These are phyloP conservation scores for Brachypterus glaber DNA, from an alignment of 2,888 invertebrate species.

Conservation along the genomic window DNA sequence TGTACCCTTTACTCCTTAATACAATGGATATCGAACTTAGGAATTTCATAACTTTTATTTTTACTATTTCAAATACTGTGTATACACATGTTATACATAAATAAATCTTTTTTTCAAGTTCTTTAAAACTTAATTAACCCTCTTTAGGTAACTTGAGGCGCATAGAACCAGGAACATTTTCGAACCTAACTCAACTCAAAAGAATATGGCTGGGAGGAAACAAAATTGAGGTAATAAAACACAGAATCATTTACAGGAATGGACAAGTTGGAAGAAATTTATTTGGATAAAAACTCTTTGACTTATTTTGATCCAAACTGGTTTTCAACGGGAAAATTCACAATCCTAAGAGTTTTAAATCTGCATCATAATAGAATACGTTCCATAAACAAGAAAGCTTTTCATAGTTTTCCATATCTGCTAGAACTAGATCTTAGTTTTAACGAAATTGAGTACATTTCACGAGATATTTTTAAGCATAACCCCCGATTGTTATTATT, in stretches of 20 bases:
- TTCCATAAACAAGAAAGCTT: not conserved
- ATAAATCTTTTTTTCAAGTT: too few species aligned
- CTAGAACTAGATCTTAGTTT: not conserved
- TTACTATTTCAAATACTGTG: too few species aligned
- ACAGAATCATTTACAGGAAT: not conserved
- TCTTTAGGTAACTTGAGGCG: not conserved
- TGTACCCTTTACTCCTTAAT: too few species aligned
- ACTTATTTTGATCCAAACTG: not conserved
- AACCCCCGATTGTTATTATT: not conserved
- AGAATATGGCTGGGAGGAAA: not conserved
- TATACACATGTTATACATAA: too few species aligned
- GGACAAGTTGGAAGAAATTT: not conserved
- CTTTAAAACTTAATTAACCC: too few species aligned
- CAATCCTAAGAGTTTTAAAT: not conserved
- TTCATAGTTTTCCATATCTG: not conserved
- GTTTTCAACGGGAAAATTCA: not conserved
- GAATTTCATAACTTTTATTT: too few species aligned
- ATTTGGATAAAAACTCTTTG: not conserved
- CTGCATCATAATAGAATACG: not conserved
- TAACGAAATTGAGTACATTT: slow-evolving; percentile 2
- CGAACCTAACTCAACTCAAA: not conserved
- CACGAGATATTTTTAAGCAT: not conserved
- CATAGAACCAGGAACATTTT: not conserved
- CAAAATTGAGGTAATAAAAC: not conserved
- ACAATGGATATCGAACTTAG: too few species aligned